Evolutionary conservation across 2,797 vertebrate species (phyloP).

Genomic region (Rhynchotus rufescens): DNA sequence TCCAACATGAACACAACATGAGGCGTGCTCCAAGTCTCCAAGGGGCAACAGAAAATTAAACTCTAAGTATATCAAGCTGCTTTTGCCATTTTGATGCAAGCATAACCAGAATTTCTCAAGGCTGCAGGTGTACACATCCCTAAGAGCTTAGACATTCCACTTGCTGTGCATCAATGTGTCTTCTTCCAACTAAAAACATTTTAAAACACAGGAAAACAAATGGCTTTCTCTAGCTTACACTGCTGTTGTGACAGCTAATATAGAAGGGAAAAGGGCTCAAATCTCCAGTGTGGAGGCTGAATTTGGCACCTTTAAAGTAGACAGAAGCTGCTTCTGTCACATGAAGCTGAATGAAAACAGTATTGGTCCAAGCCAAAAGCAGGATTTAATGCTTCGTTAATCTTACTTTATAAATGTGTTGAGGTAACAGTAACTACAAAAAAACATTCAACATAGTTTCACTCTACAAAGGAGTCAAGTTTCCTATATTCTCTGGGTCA

Average conservation of each 20-base stretch:
- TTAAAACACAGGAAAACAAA: not conserved
- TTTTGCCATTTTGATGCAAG: slow-evolving; percentile 19
- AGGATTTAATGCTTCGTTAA: not conserved
- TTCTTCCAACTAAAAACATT: not conserved
- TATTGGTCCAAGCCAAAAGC: not conserved
- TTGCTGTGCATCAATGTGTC: not conserved
- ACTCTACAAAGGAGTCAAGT: not conserved
- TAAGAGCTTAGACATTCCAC: not conserved
- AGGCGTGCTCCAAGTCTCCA: not conserved
- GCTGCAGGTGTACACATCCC: not conserved
- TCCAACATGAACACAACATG: not conserved
- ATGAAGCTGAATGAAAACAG: not conserved
- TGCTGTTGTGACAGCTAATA: not conserved
- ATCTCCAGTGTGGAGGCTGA: not conserved
- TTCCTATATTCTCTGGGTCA: not conserved
- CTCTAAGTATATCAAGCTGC: not conserved
- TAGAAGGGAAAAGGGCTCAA: not conserved
- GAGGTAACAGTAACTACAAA: not conserved
- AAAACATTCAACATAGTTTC: not conserved
- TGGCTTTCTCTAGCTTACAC: not conserved
- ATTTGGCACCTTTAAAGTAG: not conserved
- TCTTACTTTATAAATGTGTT: not conserved
- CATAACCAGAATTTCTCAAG: not conserved
- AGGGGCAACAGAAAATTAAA: slow-evolving; percentile 18
- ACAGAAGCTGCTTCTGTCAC: not conserved